These are phyloP conservation scores for Trachelus troglodyta DNA, from an alignment of 2,888 invertebrate species.

Conservation along the genomic window DNA sequence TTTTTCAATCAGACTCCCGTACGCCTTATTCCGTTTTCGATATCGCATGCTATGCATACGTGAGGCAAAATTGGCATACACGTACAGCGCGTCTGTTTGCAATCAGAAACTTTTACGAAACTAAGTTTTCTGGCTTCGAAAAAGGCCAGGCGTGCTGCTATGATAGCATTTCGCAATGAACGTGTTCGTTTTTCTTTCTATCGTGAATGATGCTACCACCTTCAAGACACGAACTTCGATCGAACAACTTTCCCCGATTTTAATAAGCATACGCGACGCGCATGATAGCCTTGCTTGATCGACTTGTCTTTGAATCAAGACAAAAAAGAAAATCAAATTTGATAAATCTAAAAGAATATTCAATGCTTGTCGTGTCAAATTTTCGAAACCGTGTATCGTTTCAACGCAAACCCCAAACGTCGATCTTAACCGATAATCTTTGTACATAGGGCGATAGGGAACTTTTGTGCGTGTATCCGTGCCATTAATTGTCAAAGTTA, in stretches of 20 bases:
- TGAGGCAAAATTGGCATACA: conserved; percentile 10
- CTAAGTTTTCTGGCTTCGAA: conserved; percentile 11
- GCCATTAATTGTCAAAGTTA: background rate
- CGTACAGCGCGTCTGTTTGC: conserved; percentile 22
- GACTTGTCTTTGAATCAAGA: conserved; percentile 32
- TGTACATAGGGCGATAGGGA: background rate
- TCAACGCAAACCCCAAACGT: too few relatives aligned
- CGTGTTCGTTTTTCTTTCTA: conserved; percentile 8
- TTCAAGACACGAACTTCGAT: conserved; percentile 22
- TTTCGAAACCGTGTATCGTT: too few relatives aligned
- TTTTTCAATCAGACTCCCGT: background rate
- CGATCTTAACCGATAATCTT: too few relatives aligned
- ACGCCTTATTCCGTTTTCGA: background rate
- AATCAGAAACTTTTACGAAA: conserved; percentile 22
- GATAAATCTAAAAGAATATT: too few relatives aligned
- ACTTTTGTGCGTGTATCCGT: background rate
- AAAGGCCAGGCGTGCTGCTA: background rate
- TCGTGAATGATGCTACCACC: conserved; percentile 21
- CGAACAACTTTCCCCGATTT: conserved; percentile 37
- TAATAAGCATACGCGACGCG: conserved; percentile 33
- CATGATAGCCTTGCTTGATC: conserved; percentile 31
- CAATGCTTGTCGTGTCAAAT: too few relatives aligned
- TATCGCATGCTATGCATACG: background rate
- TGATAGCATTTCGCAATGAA: background rate
- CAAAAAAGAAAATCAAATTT: background rate